Base-by-base conservation (phyloP, 2,888 invertebrate genomes). In the Brassicogethes aeneus region DNA sequence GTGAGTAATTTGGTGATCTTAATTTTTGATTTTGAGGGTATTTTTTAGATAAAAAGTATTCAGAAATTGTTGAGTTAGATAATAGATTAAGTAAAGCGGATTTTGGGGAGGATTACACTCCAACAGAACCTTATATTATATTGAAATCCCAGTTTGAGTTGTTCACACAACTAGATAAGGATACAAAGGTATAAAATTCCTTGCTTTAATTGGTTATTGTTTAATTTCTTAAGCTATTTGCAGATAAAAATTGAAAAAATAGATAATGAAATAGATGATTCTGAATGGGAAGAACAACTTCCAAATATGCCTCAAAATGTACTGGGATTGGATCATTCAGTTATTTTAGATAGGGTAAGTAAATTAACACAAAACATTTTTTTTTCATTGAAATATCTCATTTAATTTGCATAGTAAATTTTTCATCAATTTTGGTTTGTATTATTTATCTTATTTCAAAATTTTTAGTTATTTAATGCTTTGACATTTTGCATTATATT, bases 221-320 rank as follows among this genome's bases (percentile, higher is more conserved):
- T 15, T 3, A 37, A 37, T 10, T 37, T 37, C 8, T 12, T 36
- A 36, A 15, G 29, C 10, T 10, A 37, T 37, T 15, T 37, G 17
- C n/a, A 51, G 49, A 40, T 42, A 34, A 43, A 52, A 46, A 35
- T 56, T 34, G 41, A 51, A 39, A 37, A 56, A 39, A 50, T 63
- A 38, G 62, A 65, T 17, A 33, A 39, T 16, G 15, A 16, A 16
- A 30, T 16, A n/a, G 47, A 54, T 13, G 53, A 61, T 1, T 48
- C 54, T 10, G 49, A 55, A 2, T 58, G 60, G 35, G 70, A 73
- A 31, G 66, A 73, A 3, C 63, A 70, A 3, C 52, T 83, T 44
- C 85, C 85, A 2, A 67, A 73, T 44, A 88, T 88, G 85, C 76
- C 78, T 1, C 75, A 85, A 47, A 77, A 79, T 62, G 76, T 85